Conservation (phyloP, 2,113 vertebrate species). For the Hylia prasina region DNA sequence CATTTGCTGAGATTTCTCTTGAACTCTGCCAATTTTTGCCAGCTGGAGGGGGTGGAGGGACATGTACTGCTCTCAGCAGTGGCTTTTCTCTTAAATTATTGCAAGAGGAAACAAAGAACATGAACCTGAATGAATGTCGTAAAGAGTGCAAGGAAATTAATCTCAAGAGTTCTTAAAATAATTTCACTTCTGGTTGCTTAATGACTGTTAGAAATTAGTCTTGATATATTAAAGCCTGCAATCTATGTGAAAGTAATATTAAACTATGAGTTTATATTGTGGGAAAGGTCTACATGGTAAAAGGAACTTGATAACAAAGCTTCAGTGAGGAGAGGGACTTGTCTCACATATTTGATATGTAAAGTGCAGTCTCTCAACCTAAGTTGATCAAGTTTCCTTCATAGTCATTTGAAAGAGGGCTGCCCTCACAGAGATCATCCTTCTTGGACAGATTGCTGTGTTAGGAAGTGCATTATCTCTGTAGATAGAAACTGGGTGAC, state of each 20-base stretch:
- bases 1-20: neutral
- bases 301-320: neutral
- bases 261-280: neutral
- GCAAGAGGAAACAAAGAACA: neutral
- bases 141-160: neutral
- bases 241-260: neutral
- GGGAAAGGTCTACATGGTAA: neutral
- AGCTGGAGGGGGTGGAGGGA: neutral
- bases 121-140: neutral
- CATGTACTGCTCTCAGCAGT: neutral
- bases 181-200: neutral
- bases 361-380: neutral
- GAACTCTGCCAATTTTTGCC: neutral
- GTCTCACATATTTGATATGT: neutral
- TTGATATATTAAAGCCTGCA: neutral
- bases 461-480: neutral
- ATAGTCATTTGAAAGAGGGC: neutral
- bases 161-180: constrained; percentile 6
- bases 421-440: neutral
- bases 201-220: neutral
- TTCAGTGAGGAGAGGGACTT: neutral
- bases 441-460: neutral
- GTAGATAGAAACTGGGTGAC: neutral
- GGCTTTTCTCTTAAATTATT: neutral
- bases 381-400: neutral